These are phyloP conservation scores for Candidula unifasciata DNA, from an alignment of 2,888 invertebrate species.

Conservation along the genomic window DNA sequence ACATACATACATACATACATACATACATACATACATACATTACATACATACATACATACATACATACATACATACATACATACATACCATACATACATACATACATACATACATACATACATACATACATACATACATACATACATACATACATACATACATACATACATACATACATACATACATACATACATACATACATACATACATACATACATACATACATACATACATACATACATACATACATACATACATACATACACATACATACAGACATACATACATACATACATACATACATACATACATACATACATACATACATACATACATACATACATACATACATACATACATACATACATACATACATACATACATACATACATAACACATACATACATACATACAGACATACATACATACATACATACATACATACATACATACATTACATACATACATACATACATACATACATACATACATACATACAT, in stretches of 20 bases:
- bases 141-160: slow-evolving; percentile 5
- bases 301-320: neutral
- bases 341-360: slow-evolving; percentile 24
- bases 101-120: slow-evolving; percentile 8
- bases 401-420: slow-evolving; percentile 5
- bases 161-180: neutral
- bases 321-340: slow-evolving; percentile 9
- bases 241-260: slow-evolving; percentile 20
- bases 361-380: slow-evolving; percentile 21
- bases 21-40: neutral
- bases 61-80: slow-evolving; percentile 1
- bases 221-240: slow-evolving; percentile 37
- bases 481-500: slow-evolving; percentile 21
- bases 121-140: slow-evolving; percentile 8
- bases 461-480: slow-evolving; percentile 39
- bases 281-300: neutral
- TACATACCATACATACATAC: slow-evolving; percentile 8
- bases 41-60: too few species aligned
- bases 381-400: slow-evolving; percentile 4
- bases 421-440: slow-evolving; percentile 12
- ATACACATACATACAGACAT: slow-evolving; percentile 24
- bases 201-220: slow-evolving; percentile 14
- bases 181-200: neutral
- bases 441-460: neutral
- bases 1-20: slow-evolving; percentile 8